These are phyloP conservation scores for Drosophila subquinaria DNA, from an alignment of 2,888 invertebrate genomes.

Conservation along the genomic window DNA sequence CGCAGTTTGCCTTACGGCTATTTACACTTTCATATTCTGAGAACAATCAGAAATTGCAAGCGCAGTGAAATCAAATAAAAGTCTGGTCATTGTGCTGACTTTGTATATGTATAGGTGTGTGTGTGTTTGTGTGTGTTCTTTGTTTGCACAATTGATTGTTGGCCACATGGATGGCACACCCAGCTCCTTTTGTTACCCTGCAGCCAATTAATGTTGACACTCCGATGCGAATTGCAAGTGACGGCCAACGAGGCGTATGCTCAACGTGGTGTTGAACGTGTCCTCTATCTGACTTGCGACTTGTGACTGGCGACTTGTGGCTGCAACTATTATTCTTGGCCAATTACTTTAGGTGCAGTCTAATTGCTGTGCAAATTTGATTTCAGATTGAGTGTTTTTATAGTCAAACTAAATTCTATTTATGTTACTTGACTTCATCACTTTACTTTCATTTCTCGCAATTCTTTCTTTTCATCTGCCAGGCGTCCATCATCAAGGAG, in stretches of 20 bases:
- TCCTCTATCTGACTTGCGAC: conserved; percentile 15
- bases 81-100: conserved; percentile 22
- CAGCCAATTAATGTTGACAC: conserved; percentile 71
- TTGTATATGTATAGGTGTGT: conserved; percentile 18
- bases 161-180: conserved; percentile 38
- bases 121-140: conserved; percentile 37
- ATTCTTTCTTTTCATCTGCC: conserved; percentile 23
- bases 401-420: conserved; percentile 14
- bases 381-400: conserved; percentile 19
- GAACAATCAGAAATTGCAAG: conserved; percentile 42
- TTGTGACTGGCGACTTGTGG: conserved; percentile 1
- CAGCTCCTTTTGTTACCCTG: conserved; percentile 55
- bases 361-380: conserved; percentile 43
- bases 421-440: conserved; percentile 12
- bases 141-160: conserved; percentile 75
- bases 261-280: conserved; percentile 17
- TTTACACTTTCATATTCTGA: conserved; percentile 59
- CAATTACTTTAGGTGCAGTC: conserved; percentile 38
- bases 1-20: conserved; percentile 38
- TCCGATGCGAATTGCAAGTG: conserved; percentile 51
- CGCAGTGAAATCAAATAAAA: conserved; percentile 43
- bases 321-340: conserved; percentile 29
- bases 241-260: conserved; percentile 23
- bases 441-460: conserved; percentile 19
- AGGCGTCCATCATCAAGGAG: conserved; percentile 90